A percentile compares a stretch with the other conserved stretches of the same genome.
phyloP scores from a whole-genome alignment of 2,888 invertebrate species.

The Phymatocera aterrima region DNA sequence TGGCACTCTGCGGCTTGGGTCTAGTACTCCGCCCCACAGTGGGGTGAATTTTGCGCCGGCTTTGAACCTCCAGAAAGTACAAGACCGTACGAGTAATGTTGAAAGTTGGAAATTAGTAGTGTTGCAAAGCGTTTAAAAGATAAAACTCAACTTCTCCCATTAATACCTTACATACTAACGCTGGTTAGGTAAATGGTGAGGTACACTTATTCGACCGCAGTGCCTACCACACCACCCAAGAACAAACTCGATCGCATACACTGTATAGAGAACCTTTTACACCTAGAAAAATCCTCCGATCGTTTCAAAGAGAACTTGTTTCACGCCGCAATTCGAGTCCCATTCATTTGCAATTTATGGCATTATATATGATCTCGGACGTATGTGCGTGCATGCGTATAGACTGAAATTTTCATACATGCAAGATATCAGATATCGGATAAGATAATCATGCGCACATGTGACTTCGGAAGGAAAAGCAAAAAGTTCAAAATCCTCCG shows the following conservation, averaged over 20 bases:
- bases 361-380: neutral
- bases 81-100: conserved; percentile 62
- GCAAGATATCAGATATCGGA: too few relatives aligned
- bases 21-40: neutral
- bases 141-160: conserved; percentile 74
- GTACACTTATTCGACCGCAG: conserved; percentile 43
- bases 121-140: conserved; percentile 73
- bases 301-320: conserved; percentile 72
- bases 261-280: conserved; percentile 55
- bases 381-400: neutral
- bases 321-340: conserved; percentile 47
- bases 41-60: conserved; percentile 1
- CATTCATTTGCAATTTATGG: too few relatives aligned
- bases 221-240: conserved; percentile 49
- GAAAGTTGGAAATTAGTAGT: conserved; percentile 72
- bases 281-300: conserved; percentile 63
- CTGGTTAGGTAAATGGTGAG: conserved; percentile 38
- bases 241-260: conserved; percentile 69
- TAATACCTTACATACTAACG: conserved; percentile 60
- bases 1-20: neutral
- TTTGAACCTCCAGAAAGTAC: neutral
- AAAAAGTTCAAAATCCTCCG: too few relatives aligned
- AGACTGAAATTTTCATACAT: too few relatives aligned
- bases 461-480: too few relatives aligned
- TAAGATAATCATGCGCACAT: neutral